Base-by-base conservation (phyloP, 1,140 invertebrate genomes). In the Penaeus indicus region DNA sequence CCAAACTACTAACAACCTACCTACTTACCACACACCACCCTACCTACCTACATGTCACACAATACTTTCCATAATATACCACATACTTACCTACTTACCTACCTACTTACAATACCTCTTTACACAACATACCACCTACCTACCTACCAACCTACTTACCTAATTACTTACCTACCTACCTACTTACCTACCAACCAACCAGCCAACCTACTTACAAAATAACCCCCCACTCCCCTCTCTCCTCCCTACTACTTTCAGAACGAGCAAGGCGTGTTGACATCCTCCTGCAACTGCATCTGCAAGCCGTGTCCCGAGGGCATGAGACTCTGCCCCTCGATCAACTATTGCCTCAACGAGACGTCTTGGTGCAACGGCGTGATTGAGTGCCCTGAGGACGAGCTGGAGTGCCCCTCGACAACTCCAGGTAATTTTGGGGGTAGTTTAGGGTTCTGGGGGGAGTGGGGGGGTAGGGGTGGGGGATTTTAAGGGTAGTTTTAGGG, bases 361-460 rank as follows among this genome's bases (percentile, higher is more conserved):
- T 93, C 94, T 1, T 97, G 96, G 96, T 98, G 97, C 92, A 95
- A 98, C 92, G 96, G 96, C 0, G 93, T 97, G 0, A 94, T 95
- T 90, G 95, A 98, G 92, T 98, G 97, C 92, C 95, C 95, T 4
- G 96, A 97, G 92, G 97, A 98, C 93, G 97, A 98, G 93, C 92
- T 93, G 4, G 93, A 95, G 85, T 97, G 97, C 92, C 91, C 92
- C 64, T 93, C 93, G 7, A 93, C 92, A 61, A 92, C 89, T 1
- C 89, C 91, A 90, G 61, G 90, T 91, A 27, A 22, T 27, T 61
- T 62, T n/a, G 67, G 47, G 38, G 42, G 25, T 64, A 22, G 64
- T 61, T 27, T 38, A 81, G 79, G 16, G 60, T 42, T 22, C 38
- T 4, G 38, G 32, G 64, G 3, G 3, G 13, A 13, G 27, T 27